Conservation (phyloP, 2,113 vertebrate species). For the Thinocorus orbignyianus region DNA sequence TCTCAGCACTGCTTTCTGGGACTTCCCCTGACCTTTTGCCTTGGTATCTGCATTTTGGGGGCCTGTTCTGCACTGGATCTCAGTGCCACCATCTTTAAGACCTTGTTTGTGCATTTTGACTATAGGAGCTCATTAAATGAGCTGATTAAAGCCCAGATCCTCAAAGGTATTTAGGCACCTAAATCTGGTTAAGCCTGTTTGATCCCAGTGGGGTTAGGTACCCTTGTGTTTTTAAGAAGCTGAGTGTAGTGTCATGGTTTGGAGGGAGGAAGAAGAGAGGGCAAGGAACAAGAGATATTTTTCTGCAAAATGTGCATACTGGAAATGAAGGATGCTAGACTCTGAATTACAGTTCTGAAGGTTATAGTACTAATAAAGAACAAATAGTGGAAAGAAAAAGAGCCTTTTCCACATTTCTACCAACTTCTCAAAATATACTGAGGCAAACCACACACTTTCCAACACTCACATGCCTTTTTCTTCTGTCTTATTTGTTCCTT, state of each 20-base stretch:
- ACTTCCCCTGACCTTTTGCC: not conserved
- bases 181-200: slow-evolving; percentile 3
- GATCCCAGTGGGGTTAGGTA: not conserved
- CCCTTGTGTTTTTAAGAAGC: not conserved
- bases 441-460: not conserved
- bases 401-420: not conserved
- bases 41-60: not conserved
- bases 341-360: not conserved
- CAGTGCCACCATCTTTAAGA: slow-evolving; percentile 8
- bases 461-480: not conserved
- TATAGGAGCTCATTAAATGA: not conserved
- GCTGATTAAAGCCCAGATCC: slow-evolving; percentile 17
- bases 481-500: not conserved
- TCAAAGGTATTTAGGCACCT: not conserved
- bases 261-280: not conserved
- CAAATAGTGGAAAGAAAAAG: not conserved
- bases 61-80: not conserved
- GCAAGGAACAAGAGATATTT: not conserved
- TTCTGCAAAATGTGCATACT: not conserved
- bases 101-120: slow-evolving; percentile 32
- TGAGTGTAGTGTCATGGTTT: not conserved
- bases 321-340: not conserved
- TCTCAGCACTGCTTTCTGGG: not conserved
- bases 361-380: not conserved
- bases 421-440: not conserved